Percentiles rank a stretch among this genome's conserved stretches.
These are phyloP conservation scores for Eupithecia vulgata DNA, from an alignment of 2,888 invertebrate genomes.

Conservation along the genomic window DNA sequence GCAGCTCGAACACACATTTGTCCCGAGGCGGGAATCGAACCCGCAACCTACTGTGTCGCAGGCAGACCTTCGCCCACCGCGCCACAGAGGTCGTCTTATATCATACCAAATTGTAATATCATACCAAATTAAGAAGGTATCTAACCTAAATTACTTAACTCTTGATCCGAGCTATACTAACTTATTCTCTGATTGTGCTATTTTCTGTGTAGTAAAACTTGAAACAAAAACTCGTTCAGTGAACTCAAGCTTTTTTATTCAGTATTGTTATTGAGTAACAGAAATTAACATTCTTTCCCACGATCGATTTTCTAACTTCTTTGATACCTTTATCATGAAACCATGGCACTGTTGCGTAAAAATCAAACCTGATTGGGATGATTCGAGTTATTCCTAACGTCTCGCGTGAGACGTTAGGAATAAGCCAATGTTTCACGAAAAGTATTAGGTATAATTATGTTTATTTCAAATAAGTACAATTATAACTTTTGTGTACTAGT, in stretches of 20 bases:
- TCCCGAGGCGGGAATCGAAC: too few relatives aligned
- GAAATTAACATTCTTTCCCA: constrained; percentile 4
- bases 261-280: constrained; percentile 2
- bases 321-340: neutral
- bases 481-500: too few relatives aligned
- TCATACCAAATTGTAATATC: neutral
- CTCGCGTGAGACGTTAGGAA: too few relatives aligned
- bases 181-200: neutral
- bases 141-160: too few relatives aligned
- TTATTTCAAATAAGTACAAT: too few relatives aligned
- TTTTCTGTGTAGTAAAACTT: neutral
- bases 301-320: constrained; percentile 4
- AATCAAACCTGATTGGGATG: neutral
- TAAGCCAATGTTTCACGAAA: too few relatives aligned
- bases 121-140: neutral
- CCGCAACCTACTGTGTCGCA: too few relatives aligned
- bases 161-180: neutral
- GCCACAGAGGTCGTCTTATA: too few relatives aligned
- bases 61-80: too few relatives aligned
- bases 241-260: neutral
- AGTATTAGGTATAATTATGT: too few relatives aligned
- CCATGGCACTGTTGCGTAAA: neutral
- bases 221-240: neutral
- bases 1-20: too few relatives aligned
- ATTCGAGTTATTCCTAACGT: neutral